Base-by-base conservation (phyloP, 2,113 vertebrate species). In the Manacus vitellinus region DNA sequence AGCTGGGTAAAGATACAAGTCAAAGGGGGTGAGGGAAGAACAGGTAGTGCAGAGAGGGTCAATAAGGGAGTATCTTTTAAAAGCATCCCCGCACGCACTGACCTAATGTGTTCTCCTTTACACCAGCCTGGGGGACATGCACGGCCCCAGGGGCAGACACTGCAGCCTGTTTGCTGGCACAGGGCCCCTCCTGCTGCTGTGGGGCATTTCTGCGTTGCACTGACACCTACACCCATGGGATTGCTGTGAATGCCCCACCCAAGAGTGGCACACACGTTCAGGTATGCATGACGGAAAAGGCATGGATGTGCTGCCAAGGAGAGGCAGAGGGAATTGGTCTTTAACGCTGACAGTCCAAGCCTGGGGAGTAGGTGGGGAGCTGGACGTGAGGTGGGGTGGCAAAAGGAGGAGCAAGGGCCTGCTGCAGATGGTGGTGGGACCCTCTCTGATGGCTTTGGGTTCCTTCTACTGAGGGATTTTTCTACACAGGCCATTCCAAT, bases 331-430 rank as follows among this genome's bases (percentile, higher is more conserved):
- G 68, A 88, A 78, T 44, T 7, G 28, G 52, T 54, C n/a, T 83
- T 44, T 35, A 72, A 63, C 0, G 0, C n/a, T 24, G 56, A 27
- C 0, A 1, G 31, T 65, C 3, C 1, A 67, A 54, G 3, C 56
- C 47, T 41, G 37, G 22, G 24, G 66, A 74, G 27, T 27, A 66
- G 62, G 3, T 0, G 3, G 27, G 39, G 33, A 72, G 37, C 35
- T 74, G 54, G 51, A 77, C 62, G 35, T 30, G 21, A 70, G 14
- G 9, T 17, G 25, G 6, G 37, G 18, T 70, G 8, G 66, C 46
- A 58, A 10, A 14, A 30, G 88, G 55, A 70, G 10, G 21, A 55
- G 25, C 1, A 4, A 76, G 31, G 21, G 24, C 8, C 27, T 33
- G 39, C n/a, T 59, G n/a, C 31, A 81, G 15, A 15, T 15, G 30